These are phyloP conservation scores for Enteromius paludinosus DNA, from an alignment of 2,797 vertebrate species.

Conservation along the genomic window DNA sequence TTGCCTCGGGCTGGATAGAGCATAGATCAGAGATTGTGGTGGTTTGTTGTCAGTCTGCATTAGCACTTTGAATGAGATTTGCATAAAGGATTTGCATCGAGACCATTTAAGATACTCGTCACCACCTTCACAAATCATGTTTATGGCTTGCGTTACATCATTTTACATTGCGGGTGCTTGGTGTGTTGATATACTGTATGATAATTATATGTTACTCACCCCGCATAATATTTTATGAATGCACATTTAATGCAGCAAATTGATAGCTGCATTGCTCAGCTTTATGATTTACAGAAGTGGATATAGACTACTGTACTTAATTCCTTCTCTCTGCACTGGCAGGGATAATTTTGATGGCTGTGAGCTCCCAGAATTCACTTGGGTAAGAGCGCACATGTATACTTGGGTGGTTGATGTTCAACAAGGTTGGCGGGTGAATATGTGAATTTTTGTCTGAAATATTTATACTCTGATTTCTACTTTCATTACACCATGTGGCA, in stretches of 20 bases:
- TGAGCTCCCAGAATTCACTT: neutral
- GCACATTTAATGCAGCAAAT: constrained; percentile 23
- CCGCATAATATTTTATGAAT: constrained; percentile 34
- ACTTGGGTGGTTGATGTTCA: neutral
- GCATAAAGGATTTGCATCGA: constrained; percentile 43
- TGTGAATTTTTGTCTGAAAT: neutral
- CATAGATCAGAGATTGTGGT: constrained; percentile 20
- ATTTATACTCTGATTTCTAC: neutral
- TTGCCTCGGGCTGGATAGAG: constrained; percentile 25
- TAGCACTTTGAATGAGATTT: constrained; percentile 49
- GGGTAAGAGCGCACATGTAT: neutral
- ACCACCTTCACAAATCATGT: constrained; percentile 41
- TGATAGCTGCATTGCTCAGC: neutral
- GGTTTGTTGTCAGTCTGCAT: constrained; percentile 25
- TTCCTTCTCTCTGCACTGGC: neutral
- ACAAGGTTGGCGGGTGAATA: neutral
- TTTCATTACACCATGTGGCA: constrained; percentile 1
- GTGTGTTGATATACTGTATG: constrained; percentile 37
- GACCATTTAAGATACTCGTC: constrained; percentile 35
- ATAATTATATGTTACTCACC: constrained; percentile 31
- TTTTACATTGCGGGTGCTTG: constrained; percentile 17
- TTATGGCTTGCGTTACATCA: constrained; percentile 17
- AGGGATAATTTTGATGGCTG: neutral
- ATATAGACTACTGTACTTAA: neutral
- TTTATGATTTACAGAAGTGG: neutral